Conservation (phyloP, 2,113 vertebrate genomes). For the Mobula hypostoma region DNA sequence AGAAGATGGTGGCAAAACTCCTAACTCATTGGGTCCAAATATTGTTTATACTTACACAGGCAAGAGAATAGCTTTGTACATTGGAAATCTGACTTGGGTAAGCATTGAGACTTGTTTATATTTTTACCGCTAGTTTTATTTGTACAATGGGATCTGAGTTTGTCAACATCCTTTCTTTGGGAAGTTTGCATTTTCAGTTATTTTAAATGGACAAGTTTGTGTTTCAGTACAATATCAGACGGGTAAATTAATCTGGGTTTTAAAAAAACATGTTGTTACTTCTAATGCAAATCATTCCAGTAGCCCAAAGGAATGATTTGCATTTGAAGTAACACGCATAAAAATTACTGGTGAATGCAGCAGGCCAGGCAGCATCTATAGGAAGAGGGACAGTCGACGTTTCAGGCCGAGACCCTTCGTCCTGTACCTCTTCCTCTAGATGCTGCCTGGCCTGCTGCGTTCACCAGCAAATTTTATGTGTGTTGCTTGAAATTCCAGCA, state of each 20-base stretch:
- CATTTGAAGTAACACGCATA: no score
- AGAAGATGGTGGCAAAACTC: constrained; percentile 82
- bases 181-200: neutral
- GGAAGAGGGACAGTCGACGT: no score
- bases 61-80: constrained; percentile 92
- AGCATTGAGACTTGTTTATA: constrained; percentile 44
- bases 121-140: neutral
- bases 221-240: neutral
- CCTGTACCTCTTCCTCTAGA: no score
- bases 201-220: neutral
- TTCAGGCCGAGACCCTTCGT: no score
- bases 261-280: neutral
- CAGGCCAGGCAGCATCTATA: no score
- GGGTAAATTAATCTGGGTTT: neutral
- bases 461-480: no score
- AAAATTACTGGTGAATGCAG: no score
- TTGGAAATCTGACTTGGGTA: constrained; percentile 96
- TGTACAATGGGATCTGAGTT: neutral
- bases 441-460: no score
- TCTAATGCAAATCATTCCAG: neutral
- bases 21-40: constrained; percentile 63
- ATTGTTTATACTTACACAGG: constrained; percentile 92
- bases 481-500: no score
- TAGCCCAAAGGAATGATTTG: neutral
- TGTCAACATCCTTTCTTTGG: neutral